Conservation (phyloP, 2,113 vertebrate genomes). For the Chunga burmeisteri region DNA sequence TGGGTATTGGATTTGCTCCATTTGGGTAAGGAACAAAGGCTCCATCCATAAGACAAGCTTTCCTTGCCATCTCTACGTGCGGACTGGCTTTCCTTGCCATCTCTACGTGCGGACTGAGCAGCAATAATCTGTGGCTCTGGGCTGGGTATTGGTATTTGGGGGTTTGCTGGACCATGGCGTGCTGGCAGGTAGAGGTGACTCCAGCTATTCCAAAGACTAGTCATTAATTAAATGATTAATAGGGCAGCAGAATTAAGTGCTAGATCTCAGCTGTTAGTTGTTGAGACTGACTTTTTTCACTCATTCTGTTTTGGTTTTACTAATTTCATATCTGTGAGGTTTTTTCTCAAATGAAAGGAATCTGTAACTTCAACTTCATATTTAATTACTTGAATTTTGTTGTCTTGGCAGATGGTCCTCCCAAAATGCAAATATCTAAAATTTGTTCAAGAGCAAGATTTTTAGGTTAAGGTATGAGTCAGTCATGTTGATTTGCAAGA, state of each 20-base stretch:
- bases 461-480: neutral
- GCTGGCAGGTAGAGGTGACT: neutral
- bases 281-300: neutral
- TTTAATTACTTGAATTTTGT: neutral
- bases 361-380: neutral
- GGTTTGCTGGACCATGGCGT: neutral
- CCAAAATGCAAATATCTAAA: neutral
- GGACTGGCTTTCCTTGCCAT: neutral
- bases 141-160: neutral
- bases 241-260: neutral
- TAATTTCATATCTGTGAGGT: neutral
- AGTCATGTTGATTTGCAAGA: neutral
- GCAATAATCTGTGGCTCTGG: neutral
- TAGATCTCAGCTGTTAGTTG: neutral
- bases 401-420: neutral
- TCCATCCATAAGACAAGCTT: neutral
- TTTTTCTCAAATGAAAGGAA: neutral
- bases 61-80: neutral
- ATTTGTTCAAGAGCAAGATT: neutral
- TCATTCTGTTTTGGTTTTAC: neutral
- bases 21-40: neutral
- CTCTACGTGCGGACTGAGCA: neutral
- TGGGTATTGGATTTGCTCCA: neutral
- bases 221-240: neutral
- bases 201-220: neutral